A percentile compares a stretch with the other conserved stretches of the same genome.
Conservation (phyloP, 1,140 invertebrate genomes). For the Drosophila funebris region DNA sequence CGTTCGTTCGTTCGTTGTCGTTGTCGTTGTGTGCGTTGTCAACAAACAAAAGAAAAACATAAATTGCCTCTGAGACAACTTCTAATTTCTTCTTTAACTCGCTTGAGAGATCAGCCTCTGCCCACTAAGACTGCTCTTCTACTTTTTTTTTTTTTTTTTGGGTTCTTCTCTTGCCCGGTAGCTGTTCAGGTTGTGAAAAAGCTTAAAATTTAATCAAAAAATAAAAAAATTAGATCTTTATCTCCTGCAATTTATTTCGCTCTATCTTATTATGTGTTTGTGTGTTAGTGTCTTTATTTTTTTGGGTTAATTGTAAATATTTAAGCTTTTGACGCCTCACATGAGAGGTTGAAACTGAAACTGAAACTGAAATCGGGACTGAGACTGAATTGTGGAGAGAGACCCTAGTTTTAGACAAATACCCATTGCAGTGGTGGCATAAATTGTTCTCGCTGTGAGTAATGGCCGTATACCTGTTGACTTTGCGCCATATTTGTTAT, state of each 20-base stretch:
- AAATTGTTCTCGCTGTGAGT: slow-evolving; percentile 71
- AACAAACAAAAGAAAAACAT: slow-evolving; percentile 52
- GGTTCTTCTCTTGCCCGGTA: slow-evolving; percentile 55
- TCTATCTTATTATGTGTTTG: slow-evolving; percentile 41
- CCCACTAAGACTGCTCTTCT: too few relatives aligned
- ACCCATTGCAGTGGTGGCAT: slow-evolving; percentile 66
- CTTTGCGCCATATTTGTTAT: slow-evolving; percentile 74
- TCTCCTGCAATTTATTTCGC: slow-evolving; percentile 71
- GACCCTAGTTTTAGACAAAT: slow-evolving; percentile 8
- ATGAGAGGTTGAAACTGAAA: slow-evolving; percentile 24
- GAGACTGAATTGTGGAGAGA: not conserved
- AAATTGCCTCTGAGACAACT: slow-evolving; percentile 70
- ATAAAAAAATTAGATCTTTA: slow-evolving; percentile 81
- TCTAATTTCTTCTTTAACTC: slow-evolving; percentile 62
- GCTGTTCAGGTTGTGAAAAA: slow-evolving; percentile 78
- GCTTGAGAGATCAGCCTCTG: slow-evolving; percentile 4
- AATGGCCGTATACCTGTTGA: slow-evolving; percentile 68
- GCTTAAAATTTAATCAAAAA: slow-evolving; percentile 83
- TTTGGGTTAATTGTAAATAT: slow-evolving; percentile 66
- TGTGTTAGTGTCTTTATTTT: slow-evolving; percentile 9
- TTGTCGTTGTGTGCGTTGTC: slow-evolving; percentile 40
- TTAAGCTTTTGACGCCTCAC: slow-evolving; percentile 81
- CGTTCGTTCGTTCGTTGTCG: not conserved
- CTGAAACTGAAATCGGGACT: not conserved
- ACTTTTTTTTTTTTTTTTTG: slow-evolving; percentile 10